Evolutionary conservation across 2,113 vertebrate genomes (phyloP).

Genomic region (Ornithorhynchus anatinus): DNA sequence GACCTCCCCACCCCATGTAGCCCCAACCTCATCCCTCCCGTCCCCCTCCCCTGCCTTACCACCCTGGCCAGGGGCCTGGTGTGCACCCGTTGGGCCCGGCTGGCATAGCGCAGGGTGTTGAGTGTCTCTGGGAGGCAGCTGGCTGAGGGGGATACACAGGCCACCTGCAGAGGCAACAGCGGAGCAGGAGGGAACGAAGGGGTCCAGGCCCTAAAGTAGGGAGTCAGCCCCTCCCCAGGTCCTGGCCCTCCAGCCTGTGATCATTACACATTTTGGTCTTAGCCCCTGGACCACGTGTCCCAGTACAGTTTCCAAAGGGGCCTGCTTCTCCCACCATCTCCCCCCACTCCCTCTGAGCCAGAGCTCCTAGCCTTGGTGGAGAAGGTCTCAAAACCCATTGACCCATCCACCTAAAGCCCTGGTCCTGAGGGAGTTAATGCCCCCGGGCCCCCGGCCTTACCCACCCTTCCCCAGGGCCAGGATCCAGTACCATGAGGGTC

Average conservation of each 20-base stretch:
- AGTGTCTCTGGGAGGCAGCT: conserved; percentile 74
- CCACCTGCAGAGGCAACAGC: conserved; percentile 63
- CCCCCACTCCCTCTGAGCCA: no score
- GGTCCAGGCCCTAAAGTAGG: no score
- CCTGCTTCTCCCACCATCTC: no score
- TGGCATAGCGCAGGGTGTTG: conserved; percentile 73
- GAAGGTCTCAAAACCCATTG: no score
- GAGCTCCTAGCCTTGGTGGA: no score
- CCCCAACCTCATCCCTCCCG: not conserved
- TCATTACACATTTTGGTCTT: no score
- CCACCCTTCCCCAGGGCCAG: not conserved
- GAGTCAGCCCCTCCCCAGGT: not conserved
- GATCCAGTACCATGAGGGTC: conserved; percentile 70
- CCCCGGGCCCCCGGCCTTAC: not conserved
- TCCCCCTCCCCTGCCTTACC: conserved; percentile 15
- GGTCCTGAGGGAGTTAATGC: no score
- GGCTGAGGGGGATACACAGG: conserved; percentile 73
- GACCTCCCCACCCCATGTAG: not conserved
- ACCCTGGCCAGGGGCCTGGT: conserved; percentile 62
- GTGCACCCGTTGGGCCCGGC: conserved; percentile 68
- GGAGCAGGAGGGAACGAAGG: not conserved
- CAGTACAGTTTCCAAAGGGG: no score
- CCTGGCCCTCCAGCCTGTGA: no score
- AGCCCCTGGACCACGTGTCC: no score
- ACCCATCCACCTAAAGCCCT: no score